Evolutionary conservation across 2,113 vertebrate species (phyloP), one percentile per base, ranked within the genome.

Genomic region (Dasypus novemcinctus): DNA sequence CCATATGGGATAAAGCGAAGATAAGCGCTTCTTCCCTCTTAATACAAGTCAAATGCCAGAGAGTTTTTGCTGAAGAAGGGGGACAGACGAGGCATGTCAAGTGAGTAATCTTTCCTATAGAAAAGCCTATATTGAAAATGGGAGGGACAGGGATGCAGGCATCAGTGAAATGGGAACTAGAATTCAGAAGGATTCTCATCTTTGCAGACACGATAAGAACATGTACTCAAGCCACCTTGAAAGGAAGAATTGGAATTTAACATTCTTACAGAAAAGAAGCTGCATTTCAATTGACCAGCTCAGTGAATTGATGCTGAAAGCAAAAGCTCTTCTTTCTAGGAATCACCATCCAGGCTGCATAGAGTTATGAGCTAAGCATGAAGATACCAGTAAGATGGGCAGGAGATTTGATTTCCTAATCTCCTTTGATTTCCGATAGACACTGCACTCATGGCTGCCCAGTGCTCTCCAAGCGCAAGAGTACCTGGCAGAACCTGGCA

Each of bases 341-440:
- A 36, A 21, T 8, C 78, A 17, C 14, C 0, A 0, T 29, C 20
- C 0, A 5, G 75, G 43, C 11, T 5, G 25, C 3, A 0, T 0
- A 23, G 52, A 1, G 2, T 25, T 38, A 5, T 61, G 2, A 38
- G 52, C 15, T 36, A 29, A 43, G n/a, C 21, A 36, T 20, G 23
- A 64, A 5, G 8, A 14, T 1, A 27, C 31, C 4, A 3, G 1
- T 25, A 9, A n/a, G n/a, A 9, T 5, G 20, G 82, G 7, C 21
- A 31, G 17, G 54, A 46, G 17, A 15, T 2, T 0, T 7, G 20
- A 41, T 18, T 12, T 43, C 54, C 66, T 72, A 13, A 1, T n/a
- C n/a, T n/a, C n/a, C n/a, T n/a, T n/a, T n/a, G n/a, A n/a, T n/a
- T n/a, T 41, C 29, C 11, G 33, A 23, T 2, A 2, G 4, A 57